A percentile compares a stretch with the other conserved stretches of the same genome.
Evolutionary conservation across 92 coral and sea anemone species (phyloP).

Genomic region (Palythoa grandiflora): DNA sequence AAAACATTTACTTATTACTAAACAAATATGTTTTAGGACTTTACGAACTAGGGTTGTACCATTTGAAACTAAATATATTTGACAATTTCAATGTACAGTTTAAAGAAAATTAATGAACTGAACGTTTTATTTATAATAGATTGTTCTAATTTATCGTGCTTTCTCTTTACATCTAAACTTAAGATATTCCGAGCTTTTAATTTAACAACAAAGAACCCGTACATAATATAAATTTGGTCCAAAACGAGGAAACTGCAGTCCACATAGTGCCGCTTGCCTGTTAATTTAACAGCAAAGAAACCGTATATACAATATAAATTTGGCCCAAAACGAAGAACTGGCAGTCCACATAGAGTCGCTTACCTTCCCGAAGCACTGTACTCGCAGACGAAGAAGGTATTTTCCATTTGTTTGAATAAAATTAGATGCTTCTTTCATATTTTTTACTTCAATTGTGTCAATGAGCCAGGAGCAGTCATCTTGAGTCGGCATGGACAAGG

Average conservation of each 20-base stretch:
- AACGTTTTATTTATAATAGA: not conserved
- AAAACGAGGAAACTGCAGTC: slow-evolving; percentile 2
- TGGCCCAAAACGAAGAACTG: not conserved
- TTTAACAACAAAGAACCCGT: not conserved
- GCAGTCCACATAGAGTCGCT: slow-evolving; percentile 34
- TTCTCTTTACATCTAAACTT: too few relatives aligned
- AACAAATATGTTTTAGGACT: too few relatives aligned
- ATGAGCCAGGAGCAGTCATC: slow-evolving; percentile 67
- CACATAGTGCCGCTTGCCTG: slow-evolving; percentile 57
- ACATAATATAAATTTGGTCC: not conserved
- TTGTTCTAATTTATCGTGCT: too few relatives aligned
- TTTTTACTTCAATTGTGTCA: slow-evolving; percentile 53
- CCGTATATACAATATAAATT: not conserved
- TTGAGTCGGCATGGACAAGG: not conserved
- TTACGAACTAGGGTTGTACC: too few relatives aligned
- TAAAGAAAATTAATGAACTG: not conserved
- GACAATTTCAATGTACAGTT: too few relatives aligned
- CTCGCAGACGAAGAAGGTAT: slow-evolving; percentile 72
- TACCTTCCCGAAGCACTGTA: slow-evolving; percentile 70
- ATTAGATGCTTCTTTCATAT: slow-evolving; percentile 35
- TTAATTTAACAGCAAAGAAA: too few relatives aligned
- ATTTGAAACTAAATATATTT: too few relatives aligned
- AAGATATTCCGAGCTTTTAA: too few relatives aligned
- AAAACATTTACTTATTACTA: too few relatives aligned
- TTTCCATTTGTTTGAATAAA: slow-evolving; percentile 58